Evolutionary conservation across 2,113 vertebrate genomes (phyloP), one percentile per base, ranked within the genome.

Genomic region (Paraplagusia blochii): DNA sequence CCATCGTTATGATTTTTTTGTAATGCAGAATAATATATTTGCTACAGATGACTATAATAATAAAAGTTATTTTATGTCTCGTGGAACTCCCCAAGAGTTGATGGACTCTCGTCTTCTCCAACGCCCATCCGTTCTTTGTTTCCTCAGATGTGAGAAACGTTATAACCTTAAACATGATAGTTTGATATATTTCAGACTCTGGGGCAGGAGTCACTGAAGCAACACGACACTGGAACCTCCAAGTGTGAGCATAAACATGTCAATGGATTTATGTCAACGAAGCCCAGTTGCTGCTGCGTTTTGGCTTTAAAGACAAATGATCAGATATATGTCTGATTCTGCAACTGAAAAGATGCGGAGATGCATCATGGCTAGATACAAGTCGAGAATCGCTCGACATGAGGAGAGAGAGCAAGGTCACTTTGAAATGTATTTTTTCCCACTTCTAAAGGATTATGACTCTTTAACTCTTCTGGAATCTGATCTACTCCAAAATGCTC

Each of bases 391-490:
- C 68, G 11, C 12, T 64, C 66, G 19, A 65, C 33, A 17, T 35
- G 19, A 34, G 77, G 73, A 81, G 79, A 80, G 44, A 56, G 40
- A 53, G n/a, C n/a, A n/a, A n/a, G n/a, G 35, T 45, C 46, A 63
- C 29, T 9, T 67, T 40, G 9, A 12, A 12, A 12, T 40, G 4
- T 39, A 8, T 3, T 39, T 39, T 39, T 39, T 1, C 39, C 74
- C 22, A 29, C 22, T 76, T 68, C 80, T 74, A 60, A 72, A 57
- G 69, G 74, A 85, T 82, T 82, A 46, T 74, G 73, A 81, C 76
- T 78, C 80, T 79, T 79, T 61, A 73, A 75, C 69, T 52, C 66
- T 19, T 69, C 47, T 76, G 76, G 76, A 87, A 84, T 68, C 57
- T 61, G 77, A 86, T 76, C 79, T 68, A 42, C 56, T 49, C 54